Base-by-base conservation (phyloP, 2,888 invertebrate genomes). In the Sthenelais limicola region DNA sequence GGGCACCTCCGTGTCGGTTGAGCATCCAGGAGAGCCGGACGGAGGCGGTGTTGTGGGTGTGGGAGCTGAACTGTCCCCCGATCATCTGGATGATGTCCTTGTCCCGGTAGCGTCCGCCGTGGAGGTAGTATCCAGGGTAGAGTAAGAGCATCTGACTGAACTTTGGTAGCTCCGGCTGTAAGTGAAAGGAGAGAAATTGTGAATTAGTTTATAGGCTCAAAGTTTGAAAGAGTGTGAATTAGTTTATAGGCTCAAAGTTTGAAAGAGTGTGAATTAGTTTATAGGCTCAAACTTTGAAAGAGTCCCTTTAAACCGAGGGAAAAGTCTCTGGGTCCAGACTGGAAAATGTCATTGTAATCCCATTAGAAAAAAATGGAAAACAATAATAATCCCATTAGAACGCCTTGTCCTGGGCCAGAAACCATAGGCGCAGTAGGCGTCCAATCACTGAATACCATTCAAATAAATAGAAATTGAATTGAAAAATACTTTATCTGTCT, bases 111-210 rank as follows among this genome's bases (percentile, higher is more conserved):
- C 68, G 68, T 7, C 86, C 86, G 26, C 84, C 84, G 68, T 81
- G 79, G 68, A 82, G 84, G 32, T 76, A 76, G 78, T 85, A 86
- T 0, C 86, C 86, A 2, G 85, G 85, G 76, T 86, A 86, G 69
- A 80, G 69, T 4, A 75, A 71, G 68, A 75, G 78, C 74, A 86
- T 73, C 52, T 84, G 78, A 28, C 76, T 69, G 78, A 86, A 86
- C 49, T 78, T 74, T 35, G 85, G 85, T 68, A 85, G 75, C 26
- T 82, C 80, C 26, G 81, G 74, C 85, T 85, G 82, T 35, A 81
- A 79, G 47, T 49, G 74, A 15, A 73, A 43, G 26, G 71, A 30
- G 15, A 35, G 18, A 68, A 30, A 21, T n/a, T 18, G 43, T 66
- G 66, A 66, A 7, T 24, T 15, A 9, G n/a, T 15, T 38, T 12